phyloP scores from a whole-genome alignment of 2,888 invertebrate genomes.

The Tipula vernalis region DNA sequence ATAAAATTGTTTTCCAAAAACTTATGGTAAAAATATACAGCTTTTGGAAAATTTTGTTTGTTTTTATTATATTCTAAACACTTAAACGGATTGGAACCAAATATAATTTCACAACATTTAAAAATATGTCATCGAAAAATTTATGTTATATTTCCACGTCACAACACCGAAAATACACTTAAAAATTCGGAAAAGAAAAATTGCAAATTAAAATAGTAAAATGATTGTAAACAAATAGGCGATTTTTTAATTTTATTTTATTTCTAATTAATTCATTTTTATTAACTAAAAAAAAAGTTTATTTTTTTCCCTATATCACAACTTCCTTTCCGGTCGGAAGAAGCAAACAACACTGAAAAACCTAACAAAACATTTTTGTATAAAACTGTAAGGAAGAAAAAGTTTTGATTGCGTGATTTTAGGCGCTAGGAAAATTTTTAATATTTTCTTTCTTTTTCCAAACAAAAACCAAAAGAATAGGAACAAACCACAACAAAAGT shows the following conservation, averaged over 20 bases:
- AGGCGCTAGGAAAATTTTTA: neutral
- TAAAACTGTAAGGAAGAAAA: neutral
- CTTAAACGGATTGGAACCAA: neutral
- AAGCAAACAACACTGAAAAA: constrained; percentile 8
- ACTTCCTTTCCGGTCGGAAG: constrained; percentile 7
- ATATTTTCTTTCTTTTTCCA: neutral
- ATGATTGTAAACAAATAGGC: neutral
- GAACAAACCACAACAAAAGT: neutral
- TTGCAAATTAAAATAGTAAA: neutral
- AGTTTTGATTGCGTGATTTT: neutral
- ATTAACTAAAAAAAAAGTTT: neutral
- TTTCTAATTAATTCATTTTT: neutral
- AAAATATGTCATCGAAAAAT: neutral
- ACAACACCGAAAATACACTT: neutral
- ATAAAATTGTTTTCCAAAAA: neutral
- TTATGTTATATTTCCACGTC: neutral
- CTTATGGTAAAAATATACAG: neutral
- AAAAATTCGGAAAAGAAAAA: neutral
- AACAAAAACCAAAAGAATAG: neutral
- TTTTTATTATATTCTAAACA: neutral
- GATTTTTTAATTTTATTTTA: neutral
- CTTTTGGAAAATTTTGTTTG: neutral
- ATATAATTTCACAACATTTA: neutral
- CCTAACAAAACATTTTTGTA: neutral
- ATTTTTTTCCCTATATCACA: neutral